A percentile compares a stretch with the other conserved stretches of the same genome.
Evolutionary conservation across 1,140 invertebrate species (phyloP).

Genomic region (Scaptomyza pallida): DNA sequence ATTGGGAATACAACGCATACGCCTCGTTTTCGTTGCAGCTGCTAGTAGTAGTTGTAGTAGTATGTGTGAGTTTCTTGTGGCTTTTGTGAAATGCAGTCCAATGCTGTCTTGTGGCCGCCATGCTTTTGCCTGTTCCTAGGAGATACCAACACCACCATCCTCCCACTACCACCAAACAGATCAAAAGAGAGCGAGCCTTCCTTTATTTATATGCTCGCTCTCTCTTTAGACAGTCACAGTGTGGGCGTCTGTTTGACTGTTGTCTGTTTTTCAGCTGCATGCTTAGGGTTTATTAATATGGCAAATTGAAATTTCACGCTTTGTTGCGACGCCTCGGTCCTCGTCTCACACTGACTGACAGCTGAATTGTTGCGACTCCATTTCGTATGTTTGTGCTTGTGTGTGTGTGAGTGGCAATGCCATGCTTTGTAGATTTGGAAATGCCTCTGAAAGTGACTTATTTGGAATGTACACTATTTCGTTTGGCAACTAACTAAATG

Average conservation of each 20-base stretch:
- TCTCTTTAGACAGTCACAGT: constrained; percentile 24
- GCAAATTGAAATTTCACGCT: constrained; percentile 79
- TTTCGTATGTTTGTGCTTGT: constrained; percentile 30
- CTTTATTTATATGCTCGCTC: neutral
- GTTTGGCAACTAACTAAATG: no score
- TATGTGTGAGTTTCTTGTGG: constrained; percentile 16
- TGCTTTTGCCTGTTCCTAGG: neutral
- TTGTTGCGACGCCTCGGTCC: constrained; percentile 35
- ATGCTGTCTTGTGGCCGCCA: constrained; percentile 59
- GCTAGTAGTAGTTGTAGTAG: neutral
- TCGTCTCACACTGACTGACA: constrained; percentile 13
- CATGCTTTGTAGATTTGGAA: constrained; percentile 1
- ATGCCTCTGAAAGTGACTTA: neutral
- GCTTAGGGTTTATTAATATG: constrained; percentile 72
- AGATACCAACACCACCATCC: neutral
- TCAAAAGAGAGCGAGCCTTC: neutral
- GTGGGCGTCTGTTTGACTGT: constrained; percentile 52
- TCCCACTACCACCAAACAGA: neutral
- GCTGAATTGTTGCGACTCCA: no score
- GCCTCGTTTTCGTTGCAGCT: neutral
- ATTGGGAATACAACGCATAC: neutral
- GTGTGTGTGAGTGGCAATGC: constrained; percentile 1
- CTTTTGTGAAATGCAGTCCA: constrained; percentile 67
- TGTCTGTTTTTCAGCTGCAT: constrained; percentile 52
- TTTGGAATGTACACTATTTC: no score